These are phyloP conservation scores for Electrona antarctica DNA, from an alignment of 2,113 vertebrate species.

Conservation along the genomic window DNA sequence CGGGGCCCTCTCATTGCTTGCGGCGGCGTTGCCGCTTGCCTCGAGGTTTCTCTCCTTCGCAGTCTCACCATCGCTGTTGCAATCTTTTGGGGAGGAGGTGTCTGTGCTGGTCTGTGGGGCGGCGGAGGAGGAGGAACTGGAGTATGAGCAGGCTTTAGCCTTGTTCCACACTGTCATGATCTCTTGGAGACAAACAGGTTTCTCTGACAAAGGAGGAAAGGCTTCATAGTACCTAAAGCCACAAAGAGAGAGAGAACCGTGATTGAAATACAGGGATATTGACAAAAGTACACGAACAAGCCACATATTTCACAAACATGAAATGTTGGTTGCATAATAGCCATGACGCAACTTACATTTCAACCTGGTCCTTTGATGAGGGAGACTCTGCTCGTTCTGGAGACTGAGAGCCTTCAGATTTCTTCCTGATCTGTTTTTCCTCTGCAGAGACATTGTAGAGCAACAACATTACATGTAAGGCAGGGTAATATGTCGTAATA, in stretches of 20 bases:
- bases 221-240: slow-evolving; percentile 96
- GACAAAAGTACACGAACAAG: neutral
- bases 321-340: neutral
- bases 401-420: slow-evolving; percentile 90
- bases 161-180: slow-evolving; percentile 99
- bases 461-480: neutral
- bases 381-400: slow-evolving; percentile 90
- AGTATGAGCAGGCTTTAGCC: slow-evolving; percentile 89
- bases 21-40: slow-evolving; percentile 56
- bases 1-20: slow-evolving; percentile 76
- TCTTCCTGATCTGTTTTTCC: slow-evolving; percentile 93
- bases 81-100: slow-evolving; percentile 95
- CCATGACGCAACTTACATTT: slow-evolving; percentile 87
- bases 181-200: slow-evolving; percentile 97
- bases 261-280: slow-evolving; percentile 1
- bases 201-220: slow-evolving; percentile 96
- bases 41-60: slow-evolving; percentile 81
- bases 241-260: slow-evolving; percentile 2
- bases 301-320: neutral
- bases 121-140: slow-evolving; percentile 94
- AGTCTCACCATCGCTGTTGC: slow-evolving; percentile 90
- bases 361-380: slow-evolving; percentile 97
- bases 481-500: neutral
- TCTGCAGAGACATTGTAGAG: slow-evolving; percentile 72
- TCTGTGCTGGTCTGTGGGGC: slow-evolving; percentile 95